Percentiles rank a stretch among this genome's conserved stretches.
Conservation (phyloP, 2,888 invertebrate species). For the Caenorhabditis angaria region DNA sequence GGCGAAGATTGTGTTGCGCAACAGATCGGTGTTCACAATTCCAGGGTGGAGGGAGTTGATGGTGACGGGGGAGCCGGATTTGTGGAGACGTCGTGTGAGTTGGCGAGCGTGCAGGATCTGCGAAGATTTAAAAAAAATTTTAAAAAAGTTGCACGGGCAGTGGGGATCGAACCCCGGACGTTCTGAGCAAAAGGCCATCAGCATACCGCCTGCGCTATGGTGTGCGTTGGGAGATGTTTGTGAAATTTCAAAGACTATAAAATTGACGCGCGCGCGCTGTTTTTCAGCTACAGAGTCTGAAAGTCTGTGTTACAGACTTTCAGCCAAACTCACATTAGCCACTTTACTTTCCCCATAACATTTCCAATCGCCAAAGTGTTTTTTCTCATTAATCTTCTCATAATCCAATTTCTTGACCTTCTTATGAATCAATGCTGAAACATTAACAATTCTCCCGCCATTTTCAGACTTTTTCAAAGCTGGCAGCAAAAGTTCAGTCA, state of each 20-base stretch:
- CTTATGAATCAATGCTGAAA: slow-evolving; percentile 75
- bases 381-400: slow-evolving; percentile 59
- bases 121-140: slow-evolving; percentile 10
- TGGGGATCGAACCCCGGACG: too few species aligned
- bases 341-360: slow-evolving; percentile 69
- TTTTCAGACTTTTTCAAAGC: slow-evolving; percentile 78
- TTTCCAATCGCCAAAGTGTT: slow-evolving; percentile 54
- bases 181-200: too few species aligned
- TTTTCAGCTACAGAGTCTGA: too few species aligned
- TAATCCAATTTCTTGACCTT: slow-evolving; percentile 52
- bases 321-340: slow-evolving; percentile 56
- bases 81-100: slow-evolving; percentile 62
- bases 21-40: slow-evolving; percentile 54
- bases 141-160: too few species aligned
- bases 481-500: slow-evolving; percentile 83
- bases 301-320: too few species aligned
- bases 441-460: slow-evolving; percentile 81
- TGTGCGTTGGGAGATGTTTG: too few species aligned
- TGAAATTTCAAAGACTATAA: too few species aligned
- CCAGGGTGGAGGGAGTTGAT: slow-evolving; percentile 86
- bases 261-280: too few species aligned
- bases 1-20: slow-evolving; percentile 39
- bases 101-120: slow-evolving; percentile 69
- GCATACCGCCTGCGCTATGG: too few species aligned
- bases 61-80: slow-evolving; percentile 74